Base-by-base conservation (phyloP, 2,888 invertebrate species). In the Amphipyra berbera region DNA sequence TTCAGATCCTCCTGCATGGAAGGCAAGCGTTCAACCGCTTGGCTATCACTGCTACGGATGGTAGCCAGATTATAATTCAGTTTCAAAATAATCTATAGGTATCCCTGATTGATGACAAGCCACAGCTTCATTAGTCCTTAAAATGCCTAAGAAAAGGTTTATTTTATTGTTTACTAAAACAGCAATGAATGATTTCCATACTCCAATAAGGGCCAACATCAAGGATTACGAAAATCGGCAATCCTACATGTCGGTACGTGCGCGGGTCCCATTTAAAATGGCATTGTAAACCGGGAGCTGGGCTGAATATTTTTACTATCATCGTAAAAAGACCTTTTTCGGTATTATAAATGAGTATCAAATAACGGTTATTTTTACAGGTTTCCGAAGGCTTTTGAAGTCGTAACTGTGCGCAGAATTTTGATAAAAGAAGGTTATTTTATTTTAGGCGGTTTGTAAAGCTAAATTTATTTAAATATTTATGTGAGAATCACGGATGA, bases 151-250 rank as follows among this genome's bases (percentile, higher is more conserved):
- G 21, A 21, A 21, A 21, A 21, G 21, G 3, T 21, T 21, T 21
- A 2, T 3, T 21, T 21, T 3, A 21, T 21, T 37, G 37, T 12
- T 7, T 10, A 37, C 12, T 6, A 12, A 35, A 12, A 47, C 30
- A 52, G 37, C 30, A 50, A 46, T 46, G 30, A 7, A 44, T 21
- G 8, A 27, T 12, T 1, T 15, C 6, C 47, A 35, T 40, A 13
- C 6, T 0, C 40, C 15, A 53, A 49, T 12, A 42, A 15, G 15
- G 30, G 10, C 47, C 41, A 52, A 42, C 33, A 27, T 37, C 9
- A 13, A 41, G 38, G 10, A 64, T 64, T 60, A 50, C n/a, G 40
- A 47, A 54, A 57, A 69, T 60, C 37, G 56, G 14, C 40, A 21
- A 53, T 6, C 21, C 33, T 30, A 56, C 46, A 42, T 50, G 37